Evolutionary conservation across 2,797 vertebrate genomes (phyloP).

Genomic region (Pangasius macronema): DNA sequence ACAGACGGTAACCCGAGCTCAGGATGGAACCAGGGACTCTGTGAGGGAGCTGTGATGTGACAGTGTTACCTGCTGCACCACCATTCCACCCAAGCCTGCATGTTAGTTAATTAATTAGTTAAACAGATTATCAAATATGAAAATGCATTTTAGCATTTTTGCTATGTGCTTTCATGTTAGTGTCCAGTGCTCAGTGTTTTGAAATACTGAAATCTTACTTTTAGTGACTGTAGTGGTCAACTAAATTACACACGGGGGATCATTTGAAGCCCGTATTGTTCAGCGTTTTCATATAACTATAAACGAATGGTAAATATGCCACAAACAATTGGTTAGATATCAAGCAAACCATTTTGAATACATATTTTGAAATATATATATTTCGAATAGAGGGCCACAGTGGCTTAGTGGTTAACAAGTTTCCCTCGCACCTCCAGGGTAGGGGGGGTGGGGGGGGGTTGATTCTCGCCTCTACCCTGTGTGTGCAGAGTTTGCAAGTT

Average conservation of each 20-base stretch:
- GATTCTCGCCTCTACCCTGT: too few relatives aligned
- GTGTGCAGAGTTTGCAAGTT: too few relatives aligned
- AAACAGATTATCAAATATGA: neutral
- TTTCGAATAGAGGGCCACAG: too few relatives aligned
- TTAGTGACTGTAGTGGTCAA: neutral
- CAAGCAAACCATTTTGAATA: neutral
- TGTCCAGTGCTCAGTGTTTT: neutral
- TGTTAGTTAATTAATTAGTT: neutral
- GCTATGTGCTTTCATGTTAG: neutral
- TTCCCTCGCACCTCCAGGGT: too few relatives aligned
- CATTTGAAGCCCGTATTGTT: neutral
- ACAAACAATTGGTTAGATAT: neutral
- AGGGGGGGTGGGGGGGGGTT: too few relatives aligned
- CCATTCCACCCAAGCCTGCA: neutral
- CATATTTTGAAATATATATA: neutral
- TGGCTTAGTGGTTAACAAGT: too few relatives aligned
- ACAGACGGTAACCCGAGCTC: neutral
- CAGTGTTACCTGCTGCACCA: neutral
- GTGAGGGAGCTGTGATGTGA: neutral
- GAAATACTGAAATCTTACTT: neutral
- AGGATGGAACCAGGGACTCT: neutral
- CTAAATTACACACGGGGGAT: neutral
- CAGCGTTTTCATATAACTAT: neutral
- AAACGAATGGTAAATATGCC: neutral
- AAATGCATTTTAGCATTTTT: neutral